Base-by-base conservation (phyloP, 2,888 invertebrate species). In the Leucania comma region DNA sequence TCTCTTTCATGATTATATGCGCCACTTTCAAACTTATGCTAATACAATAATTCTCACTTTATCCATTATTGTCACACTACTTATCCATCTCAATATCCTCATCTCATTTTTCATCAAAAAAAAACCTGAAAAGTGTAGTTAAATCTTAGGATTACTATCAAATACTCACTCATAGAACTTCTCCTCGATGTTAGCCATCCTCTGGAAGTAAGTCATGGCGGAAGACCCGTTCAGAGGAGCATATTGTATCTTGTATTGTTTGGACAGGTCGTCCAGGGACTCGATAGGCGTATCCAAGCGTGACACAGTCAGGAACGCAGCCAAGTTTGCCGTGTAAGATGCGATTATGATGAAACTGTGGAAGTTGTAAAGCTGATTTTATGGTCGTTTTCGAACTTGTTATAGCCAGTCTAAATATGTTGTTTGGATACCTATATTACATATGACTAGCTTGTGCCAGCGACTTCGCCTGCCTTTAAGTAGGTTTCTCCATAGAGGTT, bases 271-370 rank as follows among this genome's bases (percentile, higher is more conserved):
- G 86, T 99, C 99, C 82, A 99, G 94, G 0, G 98, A 98, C 87
- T 99, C 99, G 53, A 99, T 98, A 0, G 99, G 98, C 0, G 98
- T 98, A 86, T 99, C 99, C 89, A 99, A 96, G 24, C 99, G 97
- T 0, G 99, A 99, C 0, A 99, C 98, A 0, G 99, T 99, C 70
- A 99, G 96, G 91, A 99, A 99, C 1, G 99, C 99, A 2, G 99
- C 99, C 89, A 99, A 96, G 93, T 99, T 99, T 1, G 99, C 99
- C 0, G 99, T 99, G 93, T 99, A 99, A 0, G 99, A 99, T 4
- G 99, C 99, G 90, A 99, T 99, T 82, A 99, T 99, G 90, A 99
- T 99, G 93, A 99, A 99, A 0, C 97, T 97, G 86, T 50, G 24
- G 48, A 42, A 72, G 26, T 26, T 2, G 8, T 38, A 42, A 68